phyloP scores from a whole-genome alignment of 2,113 vertebrate genomes.

The Ochotona curzoniae region DNA sequence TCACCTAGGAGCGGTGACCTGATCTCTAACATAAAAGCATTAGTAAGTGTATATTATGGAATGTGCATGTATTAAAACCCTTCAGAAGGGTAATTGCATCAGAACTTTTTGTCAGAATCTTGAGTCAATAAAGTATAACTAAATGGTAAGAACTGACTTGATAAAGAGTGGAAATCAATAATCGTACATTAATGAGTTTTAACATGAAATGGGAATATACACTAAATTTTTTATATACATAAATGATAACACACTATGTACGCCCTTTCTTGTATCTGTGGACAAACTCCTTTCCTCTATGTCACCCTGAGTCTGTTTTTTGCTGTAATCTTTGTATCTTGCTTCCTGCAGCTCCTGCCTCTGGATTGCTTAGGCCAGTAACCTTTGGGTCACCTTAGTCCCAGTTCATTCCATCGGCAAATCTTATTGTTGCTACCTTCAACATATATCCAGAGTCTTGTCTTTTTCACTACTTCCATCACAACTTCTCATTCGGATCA shows the following conservation, averaged over 20 bases:
- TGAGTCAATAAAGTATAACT: background rate
- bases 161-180: too few relatives aligned
- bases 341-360: background rate
- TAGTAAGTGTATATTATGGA: too few relatives aligned
- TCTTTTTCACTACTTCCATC: background rate
- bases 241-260: background rate
- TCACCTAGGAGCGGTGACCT: background rate
- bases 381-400: background rate
- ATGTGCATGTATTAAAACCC: too few relatives aligned
- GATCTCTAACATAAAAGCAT: background rate
- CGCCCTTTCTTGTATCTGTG: background rate
- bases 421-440: background rate
- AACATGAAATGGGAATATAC: background rate
- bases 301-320: background rate
- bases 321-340: background rate
- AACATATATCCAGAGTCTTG: background rate
- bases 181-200: background rate
- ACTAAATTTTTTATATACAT: background rate
- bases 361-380: background rate
- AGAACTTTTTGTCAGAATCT: background rate
- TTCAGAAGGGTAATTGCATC: background rate
- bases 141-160: background rate
- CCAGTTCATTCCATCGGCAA: background rate
- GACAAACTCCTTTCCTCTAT: background rate
- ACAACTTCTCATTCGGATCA: background rate